Base-by-base conservation (phyloP, 2,888 invertebrate species). In the Hermodice carunculata region DNA sequence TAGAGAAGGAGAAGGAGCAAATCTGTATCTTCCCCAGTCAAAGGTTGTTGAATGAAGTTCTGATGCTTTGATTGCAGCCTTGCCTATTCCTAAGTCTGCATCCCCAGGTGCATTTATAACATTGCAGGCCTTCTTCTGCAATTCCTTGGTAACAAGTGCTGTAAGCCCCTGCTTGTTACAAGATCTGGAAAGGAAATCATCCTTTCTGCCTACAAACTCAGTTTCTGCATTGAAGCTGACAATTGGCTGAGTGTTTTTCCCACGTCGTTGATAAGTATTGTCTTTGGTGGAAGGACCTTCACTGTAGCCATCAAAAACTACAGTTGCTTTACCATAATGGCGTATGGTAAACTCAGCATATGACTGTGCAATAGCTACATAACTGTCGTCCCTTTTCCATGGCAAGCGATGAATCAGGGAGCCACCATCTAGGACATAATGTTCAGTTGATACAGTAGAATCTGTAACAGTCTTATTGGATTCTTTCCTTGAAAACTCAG, bases 81-180 rank as follows among this genome's bases (percentile, higher is more conserved):
- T 17, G 2, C 64, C 75, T 48, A 78, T 76, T 0, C 69, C 52
- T 14, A 69, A 4, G 54, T 78, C 78, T 17, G 77, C 77, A 69
- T 77, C 78, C 11, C 61, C 69, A 6, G 31, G 22, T 5, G 78
- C 73, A 59, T 76, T 67, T 0, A 53, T 24, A 6, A 64, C 46
- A 28, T 26, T 24, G 28, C 34, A 49, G 1, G 67, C 71, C 31
- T 22, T 5, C 5, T 64, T 22, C 24, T 37, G 8, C 6, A 75
- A 51, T 14, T 54, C 11, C n/a, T 48, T 43, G 17, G 46, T 6
- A 14, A 76, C 48, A 14, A 74, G 17, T 19, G 64, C 42, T 1
- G 76, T 70, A 44, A 78, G 74, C 2, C 43, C 37, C 26, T 76
- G 69, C 52, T 77, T 78, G 68, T 78, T 77, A 26, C 61, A 56